Base-by-base conservation (phyloP, 2,888 invertebrate genomes). In the Kryphioiulus occultus region DNA sequence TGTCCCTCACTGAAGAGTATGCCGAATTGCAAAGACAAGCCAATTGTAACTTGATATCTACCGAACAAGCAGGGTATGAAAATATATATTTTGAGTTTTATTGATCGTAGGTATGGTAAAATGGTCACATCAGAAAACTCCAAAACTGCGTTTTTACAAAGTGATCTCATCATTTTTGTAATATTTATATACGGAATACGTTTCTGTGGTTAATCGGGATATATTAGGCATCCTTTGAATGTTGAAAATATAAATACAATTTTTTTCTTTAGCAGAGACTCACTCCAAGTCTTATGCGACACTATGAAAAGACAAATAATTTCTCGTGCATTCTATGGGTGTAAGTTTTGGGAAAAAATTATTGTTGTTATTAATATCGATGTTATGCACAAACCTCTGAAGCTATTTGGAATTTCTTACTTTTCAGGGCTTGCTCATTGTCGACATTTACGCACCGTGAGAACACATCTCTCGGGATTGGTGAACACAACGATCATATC, bases 231-330 rank as follows among this genome's bases (percentile, higher is more conserved):
- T n/a, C n/a, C n/a, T 44, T 87, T 47, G 53, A 30, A 32, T n/a
- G 30, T 44, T 87, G 47, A 17, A 53, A 53, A 53, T 53, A 44
- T 87, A 19, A 85, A 59, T 15, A 32, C 84, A 15, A 82, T 32
- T 30, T 35, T n/a, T 10, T 78, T 39, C 39, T 85, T 85, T 82
- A 88, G 35, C 91, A 93, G 93, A 88, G 92, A 92, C 88, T 93
- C 94, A 83, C 92, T 95, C 89, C 93, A 96, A 91, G 93, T 96
- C 90, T 96, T 98, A 15, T 99, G 98, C 93, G 96, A 96, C 91
- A 97, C 97, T 0, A 98, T 98, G 98, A 95, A 96, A 89, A 95
- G 96, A 17, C 98, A 98, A 93, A 98, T 99, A 88, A 96, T 98
- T 89, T 98, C 98, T 0, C 93, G 98, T 88, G 87, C 87, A 26